Evolutionary conservation across 2,797 vertebrate genomes (phyloP).

Genomic region (Hydrophis major): DNA sequence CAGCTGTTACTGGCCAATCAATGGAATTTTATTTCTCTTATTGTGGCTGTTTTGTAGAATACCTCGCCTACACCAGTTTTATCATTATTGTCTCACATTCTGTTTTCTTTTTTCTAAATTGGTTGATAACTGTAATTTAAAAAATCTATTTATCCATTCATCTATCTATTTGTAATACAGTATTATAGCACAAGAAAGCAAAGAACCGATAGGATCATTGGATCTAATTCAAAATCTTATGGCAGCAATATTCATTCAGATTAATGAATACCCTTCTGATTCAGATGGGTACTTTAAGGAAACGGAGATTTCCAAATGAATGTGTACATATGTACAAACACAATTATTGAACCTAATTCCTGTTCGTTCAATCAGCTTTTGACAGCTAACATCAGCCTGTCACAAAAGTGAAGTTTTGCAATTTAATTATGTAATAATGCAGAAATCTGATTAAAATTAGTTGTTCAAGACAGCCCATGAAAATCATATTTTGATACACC

Average conservation of each 20-base stretch:
- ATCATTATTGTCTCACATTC: background rate
- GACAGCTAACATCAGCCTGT: background rate
- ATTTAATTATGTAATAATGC: background rate
- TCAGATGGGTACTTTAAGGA: background rate
- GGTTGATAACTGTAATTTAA: background rate
- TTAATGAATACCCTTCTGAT: background rate
- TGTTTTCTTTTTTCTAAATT: background rate
- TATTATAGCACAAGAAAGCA: background rate
- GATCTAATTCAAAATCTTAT: background rate
- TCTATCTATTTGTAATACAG: background rate
- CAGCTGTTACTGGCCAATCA: background rate
- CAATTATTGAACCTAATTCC: background rate
- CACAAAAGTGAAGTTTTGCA: background rate
- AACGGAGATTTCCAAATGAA: background rate
- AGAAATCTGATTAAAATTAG: background rate
- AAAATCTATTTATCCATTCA: too few relatives aligned
- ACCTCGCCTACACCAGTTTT: background rate
- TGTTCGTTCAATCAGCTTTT: background rate
- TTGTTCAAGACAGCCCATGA: background rate
- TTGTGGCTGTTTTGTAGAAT: background rate
- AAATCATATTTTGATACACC: background rate
- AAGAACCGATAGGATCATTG: background rate
- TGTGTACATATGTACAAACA: background rate
- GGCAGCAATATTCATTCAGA: background rate
- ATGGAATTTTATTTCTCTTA: background rate